phyloP scores from a whole-genome alignment of 92 coral and sea anemone genomes.

The Palythoa caribaeorum region DNA sequence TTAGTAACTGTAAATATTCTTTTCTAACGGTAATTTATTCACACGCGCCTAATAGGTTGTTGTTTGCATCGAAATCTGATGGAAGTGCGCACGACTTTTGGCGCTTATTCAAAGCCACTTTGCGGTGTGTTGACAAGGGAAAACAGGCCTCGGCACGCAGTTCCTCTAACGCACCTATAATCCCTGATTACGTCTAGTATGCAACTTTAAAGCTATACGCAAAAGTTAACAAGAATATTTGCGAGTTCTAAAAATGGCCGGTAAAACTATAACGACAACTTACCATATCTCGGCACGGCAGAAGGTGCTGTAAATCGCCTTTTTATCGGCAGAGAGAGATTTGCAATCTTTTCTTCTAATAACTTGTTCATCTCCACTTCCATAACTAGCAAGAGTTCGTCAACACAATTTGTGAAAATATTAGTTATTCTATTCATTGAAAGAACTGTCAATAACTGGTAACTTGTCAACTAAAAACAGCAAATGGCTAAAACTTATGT shows the following conservation, averaged over 20 bases:
- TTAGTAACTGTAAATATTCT: too few relatives aligned
- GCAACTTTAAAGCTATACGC: background rate
- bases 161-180: too few relatives aligned
- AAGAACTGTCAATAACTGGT: too few relatives aligned
- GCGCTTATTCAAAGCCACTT: too few relatives aligned
- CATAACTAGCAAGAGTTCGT: background rate
- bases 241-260: background rate
- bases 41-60: too few relatives aligned
- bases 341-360: constrained; percentile 7
- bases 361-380: constrained; percentile 39
- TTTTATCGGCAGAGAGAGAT: constrained; percentile 21
- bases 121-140: too few relatives aligned
- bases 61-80: too few relatives aligned
- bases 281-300: constrained; percentile 28
- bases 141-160: too few relatives aligned
- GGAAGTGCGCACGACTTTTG: too few relatives aligned
- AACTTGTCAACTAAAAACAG: too few relatives aligned
- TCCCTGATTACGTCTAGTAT: background rate
- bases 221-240: background rate
- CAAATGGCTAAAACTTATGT: too few relatives aligned
- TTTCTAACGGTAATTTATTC: too few relatives aligned
- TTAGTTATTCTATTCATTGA: background rate
- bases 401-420: background rate
- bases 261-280: background rate
- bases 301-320: constrained; percentile 32